Conservation (phyloP, 2,113 vertebrate species). For the Gopherus flavomarginatus region DNA sequence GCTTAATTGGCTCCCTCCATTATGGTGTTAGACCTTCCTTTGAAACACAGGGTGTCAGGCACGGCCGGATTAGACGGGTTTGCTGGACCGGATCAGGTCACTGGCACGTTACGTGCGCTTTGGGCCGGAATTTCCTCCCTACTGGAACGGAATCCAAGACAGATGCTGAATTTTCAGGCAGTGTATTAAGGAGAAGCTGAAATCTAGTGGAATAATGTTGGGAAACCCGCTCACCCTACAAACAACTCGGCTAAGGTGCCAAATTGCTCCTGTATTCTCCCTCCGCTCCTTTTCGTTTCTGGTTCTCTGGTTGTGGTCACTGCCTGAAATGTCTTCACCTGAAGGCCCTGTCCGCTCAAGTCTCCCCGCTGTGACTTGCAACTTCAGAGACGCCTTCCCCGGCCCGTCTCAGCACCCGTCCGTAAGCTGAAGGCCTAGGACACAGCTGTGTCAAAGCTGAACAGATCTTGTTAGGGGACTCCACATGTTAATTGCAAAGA, state of each 20-base stretch:
- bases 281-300: background rate
- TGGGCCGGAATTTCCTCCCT: background rate
- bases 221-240: background rate
- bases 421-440: background rate
- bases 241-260: background rate
- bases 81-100: background rate
- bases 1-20: background rate
- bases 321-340: background rate
- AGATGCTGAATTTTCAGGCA: background rate
- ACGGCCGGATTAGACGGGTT: background rate
- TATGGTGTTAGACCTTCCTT: background rate
- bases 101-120: background rate
- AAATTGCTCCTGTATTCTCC: background rate
- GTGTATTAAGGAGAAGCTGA: background rate
- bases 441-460: background rate
- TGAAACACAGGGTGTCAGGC: background rate
- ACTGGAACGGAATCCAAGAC: background rate
- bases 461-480: background rate
- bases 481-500: background rate
- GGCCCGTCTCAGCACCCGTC: background rate
- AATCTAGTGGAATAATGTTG: background rate
- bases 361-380: background rate
- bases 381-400: background rate
- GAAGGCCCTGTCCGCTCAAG: background rate
- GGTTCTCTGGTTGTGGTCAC: background rate